phyloP scores from a whole-genome alignment of 2,113 vertebrate genomes.

The Micronycteris hirsuta region DNA sequence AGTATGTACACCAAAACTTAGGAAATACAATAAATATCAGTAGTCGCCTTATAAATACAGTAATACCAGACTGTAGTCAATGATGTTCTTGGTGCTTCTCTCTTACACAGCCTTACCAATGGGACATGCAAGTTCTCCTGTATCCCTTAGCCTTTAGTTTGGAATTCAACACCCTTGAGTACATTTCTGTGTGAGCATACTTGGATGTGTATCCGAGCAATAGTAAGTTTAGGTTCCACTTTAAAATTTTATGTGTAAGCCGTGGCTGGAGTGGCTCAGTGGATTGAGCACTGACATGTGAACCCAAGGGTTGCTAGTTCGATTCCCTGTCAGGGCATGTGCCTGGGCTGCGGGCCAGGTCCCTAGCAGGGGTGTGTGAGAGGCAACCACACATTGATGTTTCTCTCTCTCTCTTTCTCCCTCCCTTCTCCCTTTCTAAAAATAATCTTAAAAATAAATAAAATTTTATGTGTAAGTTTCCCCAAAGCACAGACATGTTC shows the following conservation, averaged over 20 bases:
- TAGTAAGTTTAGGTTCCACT: background rate
- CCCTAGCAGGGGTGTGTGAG: too few species aligned
- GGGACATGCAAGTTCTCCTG: background rate
- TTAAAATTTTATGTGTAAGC: background rate
- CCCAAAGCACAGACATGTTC: background rate
- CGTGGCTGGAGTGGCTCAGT: too few species aligned
- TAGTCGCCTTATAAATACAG: background rate
- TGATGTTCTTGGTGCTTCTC: background rate
- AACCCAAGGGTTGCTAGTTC: too few species aligned
- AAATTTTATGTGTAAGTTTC: background rate
- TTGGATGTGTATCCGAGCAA: background rate
- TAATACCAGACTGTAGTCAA: background rate
- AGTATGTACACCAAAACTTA: background rate
- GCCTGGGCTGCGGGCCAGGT: too few species aligned
- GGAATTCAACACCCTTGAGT: background rate
- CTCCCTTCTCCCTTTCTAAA: too few species aligned
- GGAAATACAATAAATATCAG: background rate
- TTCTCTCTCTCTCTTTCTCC: too few species aligned
- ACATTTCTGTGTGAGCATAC: background rate
- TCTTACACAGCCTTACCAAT: background rate
- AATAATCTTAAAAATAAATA: too few species aligned
- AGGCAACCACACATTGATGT: too few species aligned
- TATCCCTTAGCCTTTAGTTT: background rate
- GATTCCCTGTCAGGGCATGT: too few species aligned
- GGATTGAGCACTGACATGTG: too few species aligned